A percentile compares a stretch with the other conserved stretches of the same genome.
phyloP scores from a whole-genome alignment of 2,888 invertebrate species.

The Latheticus oryzae region DNA sequence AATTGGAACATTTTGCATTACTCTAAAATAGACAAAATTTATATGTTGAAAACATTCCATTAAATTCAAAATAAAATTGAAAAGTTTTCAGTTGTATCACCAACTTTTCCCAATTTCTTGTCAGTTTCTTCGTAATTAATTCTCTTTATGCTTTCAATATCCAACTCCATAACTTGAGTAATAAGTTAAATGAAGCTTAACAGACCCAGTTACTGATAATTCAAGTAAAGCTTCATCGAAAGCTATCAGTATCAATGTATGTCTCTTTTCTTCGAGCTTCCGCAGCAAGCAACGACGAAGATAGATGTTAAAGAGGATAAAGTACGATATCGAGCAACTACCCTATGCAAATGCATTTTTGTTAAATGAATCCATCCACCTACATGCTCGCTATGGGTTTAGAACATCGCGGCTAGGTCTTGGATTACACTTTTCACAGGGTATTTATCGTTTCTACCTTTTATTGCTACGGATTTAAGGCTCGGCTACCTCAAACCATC shows the following conservation, averaged over 20 bases:
- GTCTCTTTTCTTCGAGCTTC: conserved; percentile 2
- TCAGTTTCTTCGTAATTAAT: no score
- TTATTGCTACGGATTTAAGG: conserved; percentile 14
- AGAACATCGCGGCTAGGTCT: conserved; percentile 29
- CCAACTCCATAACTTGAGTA: conserved; percentile 7
- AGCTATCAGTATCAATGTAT: conserved; percentile 3
- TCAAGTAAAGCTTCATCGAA: conserved; percentile 40
- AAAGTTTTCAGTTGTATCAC: no score
- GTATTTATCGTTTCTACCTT: conserved; percentile 31
- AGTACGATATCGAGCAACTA: conserved; percentile 41
- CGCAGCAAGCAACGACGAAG: conserved; percentile 3
- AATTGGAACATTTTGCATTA: no score
- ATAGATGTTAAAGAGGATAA: conserved; percentile 15
- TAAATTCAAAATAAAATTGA: conserved; percentile 2
- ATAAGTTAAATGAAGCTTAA: conserved; percentile 43
- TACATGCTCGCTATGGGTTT: conserved; percentile 28
- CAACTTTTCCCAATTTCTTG: conserved; percentile 13
- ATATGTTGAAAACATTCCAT: conserved; percentile 12
- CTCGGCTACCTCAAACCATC: no score
- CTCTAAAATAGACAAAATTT: no score
- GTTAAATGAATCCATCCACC: conserved; percentile 36
- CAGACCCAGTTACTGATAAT: conserved; percentile 37
- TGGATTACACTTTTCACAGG: conserved; percentile 26
- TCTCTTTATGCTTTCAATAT: conserved; percentile 4
- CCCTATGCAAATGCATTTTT: conserved; percentile 45